Evolutionary conservation across 2,888 invertebrate species (phyloP).

Genomic region (Carpatolechia fugitivella): DNA sequence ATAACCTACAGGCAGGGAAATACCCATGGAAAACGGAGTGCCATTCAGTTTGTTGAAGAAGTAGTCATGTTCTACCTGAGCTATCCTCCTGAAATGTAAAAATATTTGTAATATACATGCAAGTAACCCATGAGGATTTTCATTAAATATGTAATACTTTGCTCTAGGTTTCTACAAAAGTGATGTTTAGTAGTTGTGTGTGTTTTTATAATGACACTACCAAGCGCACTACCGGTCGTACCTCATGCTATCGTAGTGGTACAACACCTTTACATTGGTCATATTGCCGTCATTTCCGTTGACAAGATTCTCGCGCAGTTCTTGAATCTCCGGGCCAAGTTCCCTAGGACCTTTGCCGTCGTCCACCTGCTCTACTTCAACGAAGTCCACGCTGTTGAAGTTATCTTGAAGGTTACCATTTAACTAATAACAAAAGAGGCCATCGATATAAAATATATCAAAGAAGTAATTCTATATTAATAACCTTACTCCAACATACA

Average conservation of each 20-base stretch:
- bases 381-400: slow-evolving; percentile 97
- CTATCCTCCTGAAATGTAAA: slow-evolving; percentile 78
- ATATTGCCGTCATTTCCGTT: slow-evolving; percentile 83
- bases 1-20: slow-evolving; percentile 89
- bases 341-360: slow-evolving; percentile 83
- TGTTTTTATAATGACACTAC: too few species aligned
- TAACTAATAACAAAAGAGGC: slow-evolving; percentile 49
- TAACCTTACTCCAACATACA: too few species aligned
- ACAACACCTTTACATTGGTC: slow-evolving; percentile 84
- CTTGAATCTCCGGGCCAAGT: slow-evolving; percentile 77
- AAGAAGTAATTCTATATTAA: too few species aligned
- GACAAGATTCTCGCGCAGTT: slow-evolving; percentile 85
- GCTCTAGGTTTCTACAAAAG: too few species aligned
- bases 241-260: slow-evolving; percentile 92
- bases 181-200: too few species aligned
- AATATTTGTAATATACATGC: background rate
- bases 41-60: slow-evolving; percentile 89
- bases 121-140: too few species aligned
- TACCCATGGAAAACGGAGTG: slow-evolving; percentile 92
- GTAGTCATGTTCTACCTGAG: slow-evolving; percentile 88
- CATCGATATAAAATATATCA: too few species aligned
- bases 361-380: slow-evolving; percentile 94
- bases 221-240: too few species aligned
- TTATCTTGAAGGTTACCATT: slow-evolving; percentile 88
- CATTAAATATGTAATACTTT: too few species aligned